Conservation (phyloP, 2,888 invertebrate genomes). For the Seladonia tumulorum region DNA sequence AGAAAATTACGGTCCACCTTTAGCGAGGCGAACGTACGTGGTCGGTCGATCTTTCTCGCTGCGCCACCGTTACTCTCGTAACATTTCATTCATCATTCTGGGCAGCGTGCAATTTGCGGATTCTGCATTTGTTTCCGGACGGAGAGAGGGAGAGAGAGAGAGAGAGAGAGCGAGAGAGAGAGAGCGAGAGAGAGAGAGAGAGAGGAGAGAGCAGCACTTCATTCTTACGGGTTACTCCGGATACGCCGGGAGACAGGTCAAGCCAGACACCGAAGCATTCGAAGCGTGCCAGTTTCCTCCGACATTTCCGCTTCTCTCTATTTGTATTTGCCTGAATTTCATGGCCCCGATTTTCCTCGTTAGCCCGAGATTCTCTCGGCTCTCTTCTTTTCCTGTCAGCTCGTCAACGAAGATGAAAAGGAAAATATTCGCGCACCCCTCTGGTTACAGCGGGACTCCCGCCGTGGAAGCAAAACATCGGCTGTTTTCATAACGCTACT, state of each 20-base stretch:
- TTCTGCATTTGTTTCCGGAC: constrained; percentile 64
- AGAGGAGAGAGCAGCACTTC: constrained; percentile 47
- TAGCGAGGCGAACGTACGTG: constrained; percentile 24
- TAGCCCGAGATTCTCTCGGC: constrained; percentile 38
- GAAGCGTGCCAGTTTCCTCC: constrained; percentile 48
- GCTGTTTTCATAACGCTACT: constrained; percentile 39
- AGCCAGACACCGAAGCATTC: constrained; percentile 54
- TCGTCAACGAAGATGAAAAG: constrained; percentile 50
- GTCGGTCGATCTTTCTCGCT: constrained; percentile 13
- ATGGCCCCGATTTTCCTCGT: constrained; percentile 49
- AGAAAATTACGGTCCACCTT: constrained; percentile 46
- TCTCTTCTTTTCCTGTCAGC: constrained; percentile 51
- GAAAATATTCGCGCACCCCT: constrained; percentile 33
- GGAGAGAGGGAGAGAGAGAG: constrained; percentile 3
- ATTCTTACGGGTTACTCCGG: constrained; percentile 58
- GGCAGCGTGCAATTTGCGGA: constrained; percentile 59
- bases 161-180: no score
- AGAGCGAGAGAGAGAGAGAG: no score
- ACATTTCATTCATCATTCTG: constrained; percentile 66
- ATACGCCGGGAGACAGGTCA: constrained; percentile 56
- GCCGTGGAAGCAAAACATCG: constrained; percentile 28
- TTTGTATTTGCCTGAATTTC: constrained; percentile 48
- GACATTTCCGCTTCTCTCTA: constrained; percentile 26
- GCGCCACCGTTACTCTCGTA: constrained; percentile 24
- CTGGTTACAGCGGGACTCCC: constrained; percentile 4